A percentile compares a stretch with the other conserved stretches of the same genome.
Evolutionary conservation across 1,140 invertebrate genomes (phyloP).

Genomic region (Sminthurinus signatus): DNA sequence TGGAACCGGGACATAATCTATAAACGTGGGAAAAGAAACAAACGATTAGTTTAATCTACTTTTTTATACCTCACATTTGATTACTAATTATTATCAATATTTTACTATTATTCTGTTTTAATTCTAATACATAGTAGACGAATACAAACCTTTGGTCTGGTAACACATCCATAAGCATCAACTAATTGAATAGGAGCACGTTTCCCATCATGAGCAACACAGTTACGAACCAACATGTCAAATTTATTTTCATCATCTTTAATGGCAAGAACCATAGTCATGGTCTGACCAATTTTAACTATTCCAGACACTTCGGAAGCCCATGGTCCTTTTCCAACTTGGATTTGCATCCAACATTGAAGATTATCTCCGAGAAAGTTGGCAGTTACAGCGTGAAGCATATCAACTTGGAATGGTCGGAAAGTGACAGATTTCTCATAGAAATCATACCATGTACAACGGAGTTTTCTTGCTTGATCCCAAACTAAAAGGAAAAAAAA

Average conservation of each 20-base stretch:
- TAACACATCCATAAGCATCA: constrained; percentile 84
- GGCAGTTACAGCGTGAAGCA: constrained; percentile 85
- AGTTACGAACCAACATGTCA: constrained; percentile 89
- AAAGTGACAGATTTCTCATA: constrained; percentile 92
- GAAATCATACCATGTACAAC: constrained; percentile 91
- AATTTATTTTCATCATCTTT: constrained; percentile 94
- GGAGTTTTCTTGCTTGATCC: constrained; percentile 61
- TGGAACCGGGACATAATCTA: constrained; percentile 88
- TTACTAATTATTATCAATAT: too few relatives aligned
- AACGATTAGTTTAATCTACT: too few relatives aligned
- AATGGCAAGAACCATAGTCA: constrained; percentile 92
- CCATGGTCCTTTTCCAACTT: constrained; percentile 90
- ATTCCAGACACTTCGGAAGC: constrained; percentile 89
- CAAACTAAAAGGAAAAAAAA: too few relatives aligned
- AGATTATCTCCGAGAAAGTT: constrained; percentile 92
- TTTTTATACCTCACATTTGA: too few relatives aligned
- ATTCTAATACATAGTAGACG: too few relatives aligned
- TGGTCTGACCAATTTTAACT: constrained; percentile 90
- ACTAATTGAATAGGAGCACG: constrained; percentile 85
- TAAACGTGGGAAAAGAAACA: too few relatives aligned
- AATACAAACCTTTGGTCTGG: constrained; percentile 85
- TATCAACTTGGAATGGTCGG: constrained; percentile 82
- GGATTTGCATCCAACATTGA: constrained; percentile 95
- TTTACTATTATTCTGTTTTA: too few relatives aligned
- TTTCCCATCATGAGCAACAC: constrained; percentile 89